Percentiles rank a stretch among this genome's conserved stretches.
phyloP scores from a whole-genome alignment of 2,113 vertebrate species.

The Cyprinodon brontotheroides region DNA sequence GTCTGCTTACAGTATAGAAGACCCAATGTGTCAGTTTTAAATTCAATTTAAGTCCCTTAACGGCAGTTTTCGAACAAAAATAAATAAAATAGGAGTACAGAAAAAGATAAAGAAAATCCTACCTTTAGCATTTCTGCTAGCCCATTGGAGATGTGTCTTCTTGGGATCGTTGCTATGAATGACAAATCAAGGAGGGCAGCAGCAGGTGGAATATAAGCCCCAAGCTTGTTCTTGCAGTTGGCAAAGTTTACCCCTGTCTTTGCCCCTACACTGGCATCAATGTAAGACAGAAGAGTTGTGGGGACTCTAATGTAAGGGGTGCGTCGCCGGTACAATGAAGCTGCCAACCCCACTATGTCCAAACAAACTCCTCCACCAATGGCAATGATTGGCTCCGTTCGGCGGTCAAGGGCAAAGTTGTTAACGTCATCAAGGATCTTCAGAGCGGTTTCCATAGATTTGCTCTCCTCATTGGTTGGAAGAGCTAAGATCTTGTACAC shows the following conservation, averaged over 20 bases:
- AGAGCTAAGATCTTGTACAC: conserved; percentile 79
- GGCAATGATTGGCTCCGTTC: conserved; percentile 82
- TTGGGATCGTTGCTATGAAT: conserved; percentile 81
- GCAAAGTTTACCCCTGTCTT: conserved; percentile 87
- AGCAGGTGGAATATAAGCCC: conserved; percentile 79
- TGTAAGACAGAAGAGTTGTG: conserved; percentile 84
- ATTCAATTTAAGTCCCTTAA: no score
- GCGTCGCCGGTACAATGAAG: conserved; percentile 81
- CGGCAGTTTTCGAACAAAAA: neutral
- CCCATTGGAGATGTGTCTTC: conserved; percentile 84
- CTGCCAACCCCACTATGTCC: conserved; percentile 83
- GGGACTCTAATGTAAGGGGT: conserved; percentile 85
- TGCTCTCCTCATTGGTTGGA: conserved; percentile 83
- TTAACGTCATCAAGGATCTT: conserved; percentile 84
- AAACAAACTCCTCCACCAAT: conserved; percentile 85
- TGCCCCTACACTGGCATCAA: conserved; percentile 83
- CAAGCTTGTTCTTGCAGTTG: conserved; percentile 86
- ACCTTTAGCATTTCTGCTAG: conserved; percentile 88
- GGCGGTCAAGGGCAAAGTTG: conserved; percentile 80
- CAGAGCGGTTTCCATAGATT: conserved; percentile 83
- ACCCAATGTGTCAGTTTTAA: no score
- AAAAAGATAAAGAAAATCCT: neutral
- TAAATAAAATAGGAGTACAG: neutral
- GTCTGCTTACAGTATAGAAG: no score
- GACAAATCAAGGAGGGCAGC: conserved; percentile 83